Evolutionary conservation across 1,140 invertebrate species (phyloP).

Genomic region (Ostrea edulis): DNA sequence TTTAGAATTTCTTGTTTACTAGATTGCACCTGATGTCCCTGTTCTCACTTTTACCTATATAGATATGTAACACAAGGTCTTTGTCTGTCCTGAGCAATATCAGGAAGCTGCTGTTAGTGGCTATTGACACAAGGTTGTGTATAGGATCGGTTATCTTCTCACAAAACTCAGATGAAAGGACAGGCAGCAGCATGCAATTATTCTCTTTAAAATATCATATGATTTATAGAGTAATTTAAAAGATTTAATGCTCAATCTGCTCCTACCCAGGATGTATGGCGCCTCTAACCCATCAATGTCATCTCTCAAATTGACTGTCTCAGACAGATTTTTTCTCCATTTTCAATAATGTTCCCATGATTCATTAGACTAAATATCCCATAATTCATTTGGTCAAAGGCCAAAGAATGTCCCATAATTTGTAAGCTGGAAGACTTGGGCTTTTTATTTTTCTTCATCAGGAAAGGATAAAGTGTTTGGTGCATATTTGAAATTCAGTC

Average conservation of each 20-base stretch:
- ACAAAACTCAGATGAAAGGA: constrained; percentile 40
- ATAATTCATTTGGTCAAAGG: constrained; percentile 37
- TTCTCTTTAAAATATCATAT: constrained; percentile 44
- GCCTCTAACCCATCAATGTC: constrained; percentile 22
- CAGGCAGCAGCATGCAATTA: constrained; percentile 35
- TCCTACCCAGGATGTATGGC: constrained; percentile 35
- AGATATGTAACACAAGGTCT: not conserved
- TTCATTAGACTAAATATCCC: constrained; percentile 35
- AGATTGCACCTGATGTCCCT: not conserved
- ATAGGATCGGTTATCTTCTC: constrained; percentile 34
- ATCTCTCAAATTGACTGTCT: constrained; percentile 38
- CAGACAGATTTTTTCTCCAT: constrained; percentile 37
- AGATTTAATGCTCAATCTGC: constrained; percentile 41
- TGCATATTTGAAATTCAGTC: constrained; percentile 15
- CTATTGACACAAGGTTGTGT: constrained; percentile 33
- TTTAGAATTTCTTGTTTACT: not conserved
- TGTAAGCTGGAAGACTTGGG: constrained; percentile 1
- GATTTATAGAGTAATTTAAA: constrained; percentile 43
- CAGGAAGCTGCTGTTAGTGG: not conserved
- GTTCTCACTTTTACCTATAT: not conserved
- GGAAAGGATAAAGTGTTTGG: not conserved
- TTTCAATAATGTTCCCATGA: constrained; percentile 35
- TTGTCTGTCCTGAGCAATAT: not conserved
- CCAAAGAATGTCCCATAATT: constrained; percentile 31
- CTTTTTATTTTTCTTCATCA: not conserved